Conservation (phyloP, 2,797 vertebrate genomes). For the Alcedo quadribrachys region DNA sequence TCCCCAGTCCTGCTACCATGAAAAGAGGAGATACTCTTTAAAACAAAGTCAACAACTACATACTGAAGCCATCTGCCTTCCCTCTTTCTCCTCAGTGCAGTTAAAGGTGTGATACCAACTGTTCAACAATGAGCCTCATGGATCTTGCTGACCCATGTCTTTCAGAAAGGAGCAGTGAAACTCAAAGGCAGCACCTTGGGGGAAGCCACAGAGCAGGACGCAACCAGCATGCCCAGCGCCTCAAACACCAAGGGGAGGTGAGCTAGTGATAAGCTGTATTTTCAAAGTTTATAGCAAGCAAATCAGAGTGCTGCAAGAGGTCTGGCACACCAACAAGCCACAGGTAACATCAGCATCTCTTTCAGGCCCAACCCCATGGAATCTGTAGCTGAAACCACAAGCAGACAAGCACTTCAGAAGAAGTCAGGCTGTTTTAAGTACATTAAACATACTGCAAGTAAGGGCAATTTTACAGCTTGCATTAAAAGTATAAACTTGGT, state of each 20-base stretch:
- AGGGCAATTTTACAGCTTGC: neutral
- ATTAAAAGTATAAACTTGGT: neutral
- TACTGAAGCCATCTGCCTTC: neutral
- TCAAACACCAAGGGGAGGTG: neutral
- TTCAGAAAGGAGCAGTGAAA: neutral
- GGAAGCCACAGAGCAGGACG: neutral
- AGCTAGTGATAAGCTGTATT: neutral
- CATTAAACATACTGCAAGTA: neutral
- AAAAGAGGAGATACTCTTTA: neutral
- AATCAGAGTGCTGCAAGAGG: accelerated
- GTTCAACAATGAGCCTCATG: neutral
- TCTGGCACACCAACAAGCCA: neutral
- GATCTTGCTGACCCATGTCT: neutral
- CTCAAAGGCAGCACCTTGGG: neutral
- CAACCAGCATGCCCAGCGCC: neutral
- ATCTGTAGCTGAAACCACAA: neutral
- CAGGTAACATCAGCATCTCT: neutral
- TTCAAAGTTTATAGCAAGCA: neutral
- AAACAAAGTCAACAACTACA: neutral
- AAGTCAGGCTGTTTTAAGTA: neutral
- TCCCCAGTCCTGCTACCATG: neutral
- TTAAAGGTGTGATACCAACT: conserved; percentile 6
- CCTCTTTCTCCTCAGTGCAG: neutral
- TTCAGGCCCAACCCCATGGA: neutral
- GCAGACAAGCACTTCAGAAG: neutral